Percentiles rank a stretch among this genome's conserved stretches.
These are phyloP conservation scores for Lasioglossum morio DNA, from an alignment of 2,888 invertebrate species.

Conservation along the genomic window DNA sequence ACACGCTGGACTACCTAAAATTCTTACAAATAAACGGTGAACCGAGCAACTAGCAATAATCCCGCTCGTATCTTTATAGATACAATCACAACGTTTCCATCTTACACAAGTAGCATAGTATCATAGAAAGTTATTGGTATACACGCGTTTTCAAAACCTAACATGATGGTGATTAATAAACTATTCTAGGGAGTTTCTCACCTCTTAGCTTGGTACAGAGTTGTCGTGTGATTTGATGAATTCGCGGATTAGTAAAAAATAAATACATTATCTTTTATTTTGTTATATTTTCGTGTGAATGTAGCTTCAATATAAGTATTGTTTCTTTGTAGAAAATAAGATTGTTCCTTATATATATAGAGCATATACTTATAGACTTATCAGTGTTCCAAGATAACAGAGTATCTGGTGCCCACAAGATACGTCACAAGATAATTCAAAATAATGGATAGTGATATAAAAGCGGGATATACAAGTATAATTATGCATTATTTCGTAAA, in stretches of 20 bases:
- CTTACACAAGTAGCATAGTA: conserved; percentile 46
- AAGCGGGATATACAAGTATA: too few relatives aligned
- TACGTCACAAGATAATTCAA: too few relatives aligned
- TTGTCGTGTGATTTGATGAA: background rate
- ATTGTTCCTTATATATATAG: too few relatives aligned
- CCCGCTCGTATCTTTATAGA: conserved; percentile 75
- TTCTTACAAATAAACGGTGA: conserved; percentile 34
- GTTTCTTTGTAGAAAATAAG: too few relatives aligned
- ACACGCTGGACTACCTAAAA: background rate
- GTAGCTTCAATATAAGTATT: background rate
- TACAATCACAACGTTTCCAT: conserved; percentile 67
- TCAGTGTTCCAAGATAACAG: too few relatives aligned
- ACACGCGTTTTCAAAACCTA: conserved; percentile 48
- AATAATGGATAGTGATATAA: too few relatives aligned
- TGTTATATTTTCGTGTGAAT: background rate
- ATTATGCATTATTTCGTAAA: too few relatives aligned
- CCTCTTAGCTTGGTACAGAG: background rate
- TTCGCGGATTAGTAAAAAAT: background rate
- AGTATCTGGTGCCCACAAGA: too few relatives aligned
- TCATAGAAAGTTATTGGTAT: conserved; percentile 43
- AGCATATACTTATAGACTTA: too few relatives aligned
- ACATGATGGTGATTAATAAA: conserved; percentile 37
- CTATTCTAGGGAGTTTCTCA: conserved; percentile 50
- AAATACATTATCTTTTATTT: background rate
- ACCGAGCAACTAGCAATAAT: conserved; percentile 63